Percentiles rank a stretch among this genome's conserved stretches.
Conservation (phyloP, 1,140 invertebrate species). For the Brachionus rubens region DNA sequence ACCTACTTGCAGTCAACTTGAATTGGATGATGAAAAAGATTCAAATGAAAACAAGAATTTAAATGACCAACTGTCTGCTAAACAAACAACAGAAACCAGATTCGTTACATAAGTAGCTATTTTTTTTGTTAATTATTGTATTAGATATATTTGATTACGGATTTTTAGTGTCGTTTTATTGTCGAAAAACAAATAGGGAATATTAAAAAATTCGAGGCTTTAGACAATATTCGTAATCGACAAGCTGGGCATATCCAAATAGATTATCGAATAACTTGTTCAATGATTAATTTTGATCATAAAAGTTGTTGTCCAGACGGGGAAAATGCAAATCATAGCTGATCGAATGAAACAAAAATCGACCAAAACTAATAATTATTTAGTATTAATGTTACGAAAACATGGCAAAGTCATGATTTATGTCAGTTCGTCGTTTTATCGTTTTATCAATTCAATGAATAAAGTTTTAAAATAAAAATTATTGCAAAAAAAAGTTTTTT, state of each 20-base stretch:
- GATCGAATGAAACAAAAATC: not conserved
- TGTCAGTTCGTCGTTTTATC: too few relatives aligned
- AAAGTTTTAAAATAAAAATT: too few relatives aligned
- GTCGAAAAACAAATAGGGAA: not conserved
- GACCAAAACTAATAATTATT: not conserved
- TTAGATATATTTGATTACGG: not conserved
- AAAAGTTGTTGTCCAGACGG: not conserved
- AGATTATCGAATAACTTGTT: not conserved
- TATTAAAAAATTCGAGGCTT: not conserved
- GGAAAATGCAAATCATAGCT: not conserved
- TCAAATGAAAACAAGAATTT: too few relatives aligned
- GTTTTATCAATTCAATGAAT: too few relatives aligned
- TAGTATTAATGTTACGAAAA: not conserved
- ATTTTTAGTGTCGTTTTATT: slow-evolving; percentile 5
- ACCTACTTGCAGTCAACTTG: too few relatives aligned
- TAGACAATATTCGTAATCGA: slow-evolving; percentile 2
- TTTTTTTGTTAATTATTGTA: not conserved
- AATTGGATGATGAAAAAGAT: too few relatives aligned
- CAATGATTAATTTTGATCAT: not conserved
- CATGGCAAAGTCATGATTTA: too few relatives aligned
- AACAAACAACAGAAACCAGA: not conserved
- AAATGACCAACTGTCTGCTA: too few relatives aligned
- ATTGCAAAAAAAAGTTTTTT: too few relatives aligned
- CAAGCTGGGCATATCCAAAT: not conserved
- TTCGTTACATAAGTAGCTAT: not conserved